phyloP scores from a whole-genome alignment of 53 echinoderm and acorn worm genomes.

The Holothuria scabra region DNA sequence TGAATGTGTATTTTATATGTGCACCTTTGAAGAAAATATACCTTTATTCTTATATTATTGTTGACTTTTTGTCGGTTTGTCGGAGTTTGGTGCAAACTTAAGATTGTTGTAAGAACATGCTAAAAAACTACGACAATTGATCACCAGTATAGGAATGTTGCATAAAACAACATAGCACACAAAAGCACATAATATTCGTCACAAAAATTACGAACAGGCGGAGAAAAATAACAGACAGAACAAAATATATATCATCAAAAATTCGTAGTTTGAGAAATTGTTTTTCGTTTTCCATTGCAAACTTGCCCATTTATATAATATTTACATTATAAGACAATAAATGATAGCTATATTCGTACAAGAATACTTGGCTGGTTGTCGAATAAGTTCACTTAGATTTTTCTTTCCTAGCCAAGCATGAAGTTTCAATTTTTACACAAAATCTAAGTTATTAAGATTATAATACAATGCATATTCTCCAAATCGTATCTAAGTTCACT shows the following conservation, averaged over 20 bases:
- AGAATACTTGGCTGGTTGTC: constrained; percentile 20
- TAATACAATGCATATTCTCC: constrained; percentile 35
- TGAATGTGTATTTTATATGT: too few species aligned
- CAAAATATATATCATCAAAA: constrained; percentile 39
- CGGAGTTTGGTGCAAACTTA: background rate
- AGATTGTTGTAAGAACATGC: constrained; percentile 7
- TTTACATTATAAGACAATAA: constrained; percentile 45
- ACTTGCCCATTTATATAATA: constrained; percentile 40
- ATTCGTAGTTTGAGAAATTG: background rate
- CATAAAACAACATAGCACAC: constrained; percentile 31
- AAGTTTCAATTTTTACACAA: constrained; percentile 4
- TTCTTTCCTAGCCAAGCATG: background rate
- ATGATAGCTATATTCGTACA: background rate
- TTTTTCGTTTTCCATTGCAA: constrained; percentile 19
- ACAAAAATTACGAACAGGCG: constrained; percentile 29
- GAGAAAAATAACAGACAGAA: background rate
- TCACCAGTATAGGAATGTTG: constrained; percentile 36
- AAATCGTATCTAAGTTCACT: constrained; percentile 39
- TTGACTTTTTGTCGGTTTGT: too few species aligned
- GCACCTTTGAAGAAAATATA: too few species aligned
- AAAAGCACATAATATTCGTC: constrained; percentile 21
- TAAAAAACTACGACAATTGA: constrained; percentile 33
- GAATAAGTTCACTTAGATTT: constrained; percentile 38
- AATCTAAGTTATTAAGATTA: constrained; percentile 34
- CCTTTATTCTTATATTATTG: too few species aligned